These are phyloP conservation scores for Kryptolebias ocellatus DNA, from an alignment of 2,797 vertebrate genomes.

Conservation along the genomic window DNA sequence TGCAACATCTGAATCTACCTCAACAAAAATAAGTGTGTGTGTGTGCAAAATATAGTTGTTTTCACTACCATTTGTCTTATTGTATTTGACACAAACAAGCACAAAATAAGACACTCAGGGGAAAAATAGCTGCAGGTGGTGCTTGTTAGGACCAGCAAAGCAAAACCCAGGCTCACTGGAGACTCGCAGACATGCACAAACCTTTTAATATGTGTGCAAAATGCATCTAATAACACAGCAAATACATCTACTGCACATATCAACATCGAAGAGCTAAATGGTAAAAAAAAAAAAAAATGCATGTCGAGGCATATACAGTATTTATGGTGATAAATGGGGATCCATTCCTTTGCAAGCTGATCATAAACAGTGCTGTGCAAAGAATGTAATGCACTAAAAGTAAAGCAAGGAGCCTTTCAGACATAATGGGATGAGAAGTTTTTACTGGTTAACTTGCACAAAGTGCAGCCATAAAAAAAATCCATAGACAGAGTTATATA, in stretches of 20 bases:
- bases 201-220: background rate
- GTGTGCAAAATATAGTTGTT: conserved; percentile 3
- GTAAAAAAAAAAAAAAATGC: background rate
- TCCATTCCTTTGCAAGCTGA: background rate
- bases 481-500: background rate
- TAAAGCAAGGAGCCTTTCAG: background rate
- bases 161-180: conserved; percentile 16
- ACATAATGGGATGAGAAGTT: background rate
- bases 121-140: conserved; percentile 26
- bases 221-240: background rate
- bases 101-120: conserved; percentile 9
- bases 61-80: background rate
- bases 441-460: conserved; percentile 2
- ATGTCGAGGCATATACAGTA: background rate
- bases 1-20: background rate
- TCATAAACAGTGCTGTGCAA: background rate
- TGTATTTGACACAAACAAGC: conserved; percentile 18
- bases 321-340: background rate
- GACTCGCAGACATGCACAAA: conserved; percentile 5
- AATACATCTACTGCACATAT: background rate
- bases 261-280: background rate
- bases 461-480: background rate
- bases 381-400: background rate
- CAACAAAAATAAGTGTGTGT: background rate
- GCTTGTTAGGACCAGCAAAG: conserved; percentile 31